Base-by-base conservation (phyloP, 2,888 invertebrate species). In the Dryobota labecula region DNA sequence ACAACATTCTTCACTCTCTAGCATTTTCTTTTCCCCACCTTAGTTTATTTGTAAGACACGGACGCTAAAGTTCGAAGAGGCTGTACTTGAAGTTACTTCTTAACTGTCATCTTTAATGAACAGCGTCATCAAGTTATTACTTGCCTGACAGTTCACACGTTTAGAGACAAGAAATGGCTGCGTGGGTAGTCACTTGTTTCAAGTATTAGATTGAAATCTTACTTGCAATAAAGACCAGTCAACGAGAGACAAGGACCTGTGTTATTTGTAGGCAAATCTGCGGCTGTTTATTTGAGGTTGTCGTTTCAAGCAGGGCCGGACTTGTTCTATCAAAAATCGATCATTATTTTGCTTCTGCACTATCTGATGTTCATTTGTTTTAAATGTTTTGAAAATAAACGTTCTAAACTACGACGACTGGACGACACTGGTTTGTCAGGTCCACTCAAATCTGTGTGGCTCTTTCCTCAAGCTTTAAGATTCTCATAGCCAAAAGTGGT, bases 61-160 rank as follows among this genome's bases (percentile, higher is more conserved):
- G 60, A 30, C 27, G 70, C 64, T 73, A 61, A 83, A 83, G 20
- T 70, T 54, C 33, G 18, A 73, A 68, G 65, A 75, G 67, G 41
- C 63, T 57, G 66, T 70, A 51, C 68, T 78, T 56, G 53, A 63
- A 70, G 66, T 76, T 61, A 82, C 70, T 75, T 84, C 84, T 64
- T 75, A 62, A 77, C 81, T 78, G 86, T 73, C 81, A 58, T 53
- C 56, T 47, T 33, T 84, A 86, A 84, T 86, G 86, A 84, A 86
- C 73, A 49, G 38, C 66, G 65, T 72, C 82, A 76, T 84, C 70
- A 76, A 70, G 71, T 75, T 78, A 82, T 76, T 70, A 72, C 70
- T 70, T 49, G 60, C 6, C 70, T 73, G 86, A 82, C 84, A 78
- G 74, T 86, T 85, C 84, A 78, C 84, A 85, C 84, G 80, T 84